These are phyloP conservation scores for Caenorhabditis zanzibari DNA, from an alignment of 2,888 invertebrate genomes.

Conservation along the genomic window DNA sequence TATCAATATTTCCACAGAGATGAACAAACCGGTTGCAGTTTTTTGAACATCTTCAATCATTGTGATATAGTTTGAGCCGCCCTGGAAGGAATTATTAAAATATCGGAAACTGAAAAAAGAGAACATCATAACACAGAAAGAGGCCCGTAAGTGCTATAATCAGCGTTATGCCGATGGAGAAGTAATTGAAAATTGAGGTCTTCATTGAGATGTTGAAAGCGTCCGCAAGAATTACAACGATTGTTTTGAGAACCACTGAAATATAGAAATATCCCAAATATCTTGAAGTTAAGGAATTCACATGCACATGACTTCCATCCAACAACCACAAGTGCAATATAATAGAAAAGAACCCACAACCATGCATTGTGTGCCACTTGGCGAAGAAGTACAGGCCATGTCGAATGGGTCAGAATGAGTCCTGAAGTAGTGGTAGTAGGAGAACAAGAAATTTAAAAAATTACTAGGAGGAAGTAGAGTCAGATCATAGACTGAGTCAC, in stretches of 20 bases:
- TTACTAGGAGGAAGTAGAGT: constrained; percentile 17
- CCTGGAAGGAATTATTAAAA: background rate
- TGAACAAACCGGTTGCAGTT: constrained; percentile 1
- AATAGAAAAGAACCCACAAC: constrained; percentile 36
- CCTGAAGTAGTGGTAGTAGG: too few species aligned
- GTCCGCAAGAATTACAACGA: constrained; percentile 2
- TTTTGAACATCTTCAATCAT: constrained; percentile 19
- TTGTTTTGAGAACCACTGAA: constrained; percentile 24
- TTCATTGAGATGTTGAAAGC: background rate
- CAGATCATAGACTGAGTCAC: constrained; percentile 10
- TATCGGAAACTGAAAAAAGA: background rate
- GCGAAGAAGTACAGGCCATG: constrained; percentile 19
- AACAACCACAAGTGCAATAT: constrained; percentile 5
- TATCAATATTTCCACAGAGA: constrained; percentile 1
- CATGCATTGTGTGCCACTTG: constrained; percentile 32
- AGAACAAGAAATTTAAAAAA: background rate
- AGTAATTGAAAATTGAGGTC: background rate
- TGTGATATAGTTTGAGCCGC: constrained; percentile 6
- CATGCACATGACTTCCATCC: constrained; percentile 41
- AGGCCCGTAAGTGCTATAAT: constrained; percentile 5
- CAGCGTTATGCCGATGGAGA: constrained; percentile 2
- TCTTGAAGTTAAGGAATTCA: background rate
- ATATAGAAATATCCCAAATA: background rate
- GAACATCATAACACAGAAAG: constrained; percentile 27
- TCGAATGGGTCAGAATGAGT: constrained; percentile 20